Evolutionary conservation across 2,797 vertebrate genomes (phyloP), one percentile per base, ranked within the genome.

Genomic region (Cuniculus paca): DNA sequence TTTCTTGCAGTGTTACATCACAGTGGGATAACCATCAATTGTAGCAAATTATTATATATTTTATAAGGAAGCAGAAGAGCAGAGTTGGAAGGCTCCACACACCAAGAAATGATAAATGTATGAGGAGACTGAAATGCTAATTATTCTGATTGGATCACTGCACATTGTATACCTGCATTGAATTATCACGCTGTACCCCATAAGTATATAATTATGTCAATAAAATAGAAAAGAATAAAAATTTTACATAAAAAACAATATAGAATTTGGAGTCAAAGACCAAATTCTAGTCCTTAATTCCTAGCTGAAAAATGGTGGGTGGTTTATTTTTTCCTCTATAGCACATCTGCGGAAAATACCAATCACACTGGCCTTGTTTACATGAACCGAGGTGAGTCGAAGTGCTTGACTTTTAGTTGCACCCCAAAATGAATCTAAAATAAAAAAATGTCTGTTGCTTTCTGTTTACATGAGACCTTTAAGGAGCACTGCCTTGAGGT

Each of bases 321-420:
- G 1, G 1, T 60, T 4, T 34, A 6, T 24, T 48, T 28, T 0
- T 17, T 13, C 13, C 28, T 58, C 36, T 14, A 20, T 2, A 0
- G 1, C 28, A 4, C 39, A 9, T 12, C 11, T 42, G 24, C 16
- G 26, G 20, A 28, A 19, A 36, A 22, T 0, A 4, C 19, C 45
- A 56, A 1, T 52, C 42, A 11, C 13, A 0, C 34, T 22, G 48
- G 26, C 11, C 2, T 14, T 17, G 28, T 24, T 45, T 26, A 17
- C 10, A 20, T 3, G 4, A 1, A 13, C 58, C 13, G 4, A 12
- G 39, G 2, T 2, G 4, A 10, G 39, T 3, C 42, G 22, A 12
- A 86, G 70, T 50, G 36, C 39, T 91, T 31, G 24, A 22, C 34
- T 54, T 48, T 31, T 4, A 5, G 20, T 24, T 3, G 4, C 4